Percentiles rank a stretch among this genome's conserved stretches.
Evolutionary conservation across 2,797 vertebrate species (phyloP).

Genomic region (Novumbra hubbsi): DNA sequence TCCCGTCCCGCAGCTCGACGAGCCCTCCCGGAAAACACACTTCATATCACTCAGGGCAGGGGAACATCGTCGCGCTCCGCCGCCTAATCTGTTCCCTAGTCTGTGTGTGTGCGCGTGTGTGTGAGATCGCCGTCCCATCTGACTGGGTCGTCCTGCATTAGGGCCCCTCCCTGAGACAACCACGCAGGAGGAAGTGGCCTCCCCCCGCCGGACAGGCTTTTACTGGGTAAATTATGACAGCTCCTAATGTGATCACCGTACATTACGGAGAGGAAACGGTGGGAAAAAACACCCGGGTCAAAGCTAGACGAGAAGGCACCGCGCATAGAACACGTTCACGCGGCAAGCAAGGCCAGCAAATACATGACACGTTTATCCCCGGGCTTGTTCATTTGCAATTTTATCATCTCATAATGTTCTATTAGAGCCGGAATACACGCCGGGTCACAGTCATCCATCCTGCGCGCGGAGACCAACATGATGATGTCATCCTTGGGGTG

Average conservation of each 20-base stretch:
- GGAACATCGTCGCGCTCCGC: too few relatives aligned
- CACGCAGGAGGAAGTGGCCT: background rate
- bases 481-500: background rate
- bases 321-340: background rate
- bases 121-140: background rate
- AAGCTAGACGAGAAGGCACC: background rate
- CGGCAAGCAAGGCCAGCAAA: conserved; percentile 47
- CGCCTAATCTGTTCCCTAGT: too few relatives aligned
- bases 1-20: background rate
- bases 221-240: conserved; percentile 46
- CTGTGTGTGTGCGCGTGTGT: background rate
- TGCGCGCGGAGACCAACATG: conserved; percentile 8
- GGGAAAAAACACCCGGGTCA: conserved; percentile 32
- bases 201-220: conserved; percentile 6
- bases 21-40: background rate
- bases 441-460: conserved; percentile 61
- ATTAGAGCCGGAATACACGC: conserved; percentile 63
- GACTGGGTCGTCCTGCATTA: background rate
- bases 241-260: conserved; percentile 48
- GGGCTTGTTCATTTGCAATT: conserved; percentile 70
- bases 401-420: conserved; percentile 77
- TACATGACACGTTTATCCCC: conserved; percentile 62
- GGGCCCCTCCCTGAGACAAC: background rate
- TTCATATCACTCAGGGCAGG: background rate
- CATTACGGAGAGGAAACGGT: conserved; percentile 40